phyloP scores from a whole-genome alignment of 2,888 invertebrate genomes.

The Nycteola revayana region DNA sequence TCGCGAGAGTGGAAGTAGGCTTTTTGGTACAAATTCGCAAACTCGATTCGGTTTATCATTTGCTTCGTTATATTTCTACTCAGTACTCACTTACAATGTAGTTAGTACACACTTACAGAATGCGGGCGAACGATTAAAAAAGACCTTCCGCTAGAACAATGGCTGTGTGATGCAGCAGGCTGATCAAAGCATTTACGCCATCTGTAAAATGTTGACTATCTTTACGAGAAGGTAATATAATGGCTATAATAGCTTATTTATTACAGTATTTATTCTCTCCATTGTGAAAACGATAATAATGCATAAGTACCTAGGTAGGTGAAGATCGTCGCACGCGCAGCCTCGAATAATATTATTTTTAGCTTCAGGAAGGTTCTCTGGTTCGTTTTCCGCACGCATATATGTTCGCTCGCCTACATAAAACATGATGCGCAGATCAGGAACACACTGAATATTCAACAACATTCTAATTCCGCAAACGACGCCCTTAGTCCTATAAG shows the following conservation, averaged over 20 bases:
- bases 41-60: too few species aligned
- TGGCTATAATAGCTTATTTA: constrained; percentile 31
- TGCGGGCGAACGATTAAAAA: constrained; percentile 42
- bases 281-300: constrained; percentile 38
- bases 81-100: too few species aligned
- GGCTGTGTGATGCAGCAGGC: constrained; percentile 34
- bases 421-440: constrained; percentile 49
- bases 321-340: constrained; percentile 65
- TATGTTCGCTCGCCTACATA: constrained; percentile 41
- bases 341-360: constrained; percentile 75
- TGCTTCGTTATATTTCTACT: too few species aligned
- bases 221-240: constrained; percentile 29
- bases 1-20: constrained; percentile 26
- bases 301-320: constrained; percentile 35
- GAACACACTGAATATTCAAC: constrained; percentile 45
- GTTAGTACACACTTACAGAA: constrained; percentile 9
- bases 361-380: constrained; percentile 71
- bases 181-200: constrained; percentile 26
- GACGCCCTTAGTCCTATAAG: constrained; percentile 19
- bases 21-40: too few species aligned
- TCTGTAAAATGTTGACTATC: constrained; percentile 25
- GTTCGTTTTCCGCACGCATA: constrained; percentile 62
- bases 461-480: constrained; percentile 36
- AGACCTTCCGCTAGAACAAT: constrained; percentile 61
- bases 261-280: constrained; percentile 31